Evolutionary conservation across 1,140 invertebrate genomes (phyloP).

Genomic region (Scaptomyza graminum): DNA sequence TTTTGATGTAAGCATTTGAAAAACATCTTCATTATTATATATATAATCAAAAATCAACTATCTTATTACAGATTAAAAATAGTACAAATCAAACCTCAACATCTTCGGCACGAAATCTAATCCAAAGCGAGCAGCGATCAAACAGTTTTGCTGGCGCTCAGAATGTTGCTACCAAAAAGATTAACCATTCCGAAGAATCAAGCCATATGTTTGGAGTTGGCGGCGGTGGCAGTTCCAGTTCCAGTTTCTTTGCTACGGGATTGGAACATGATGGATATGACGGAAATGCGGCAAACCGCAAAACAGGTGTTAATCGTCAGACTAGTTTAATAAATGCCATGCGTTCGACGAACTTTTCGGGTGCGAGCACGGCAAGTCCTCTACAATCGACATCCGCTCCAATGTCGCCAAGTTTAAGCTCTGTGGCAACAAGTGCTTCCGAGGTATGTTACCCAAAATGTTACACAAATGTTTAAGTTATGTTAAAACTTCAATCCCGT

Average conservation of each 20-base stretch:
- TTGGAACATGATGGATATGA: conserved; percentile 25
- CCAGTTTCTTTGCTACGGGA: conserved; percentile 19
- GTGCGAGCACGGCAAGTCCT: conserved; percentile 61
- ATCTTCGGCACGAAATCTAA: conserved; percentile 58
- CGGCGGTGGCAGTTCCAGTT: conserved; percentile 9
- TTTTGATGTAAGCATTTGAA: conserved; percentile 46
- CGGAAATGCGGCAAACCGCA: conserved; percentile 13
- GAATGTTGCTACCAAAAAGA: conserved; percentile 1
- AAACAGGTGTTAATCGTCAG: conserved; percentile 24
- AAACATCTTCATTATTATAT: too few relatives aligned
- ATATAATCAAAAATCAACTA: background rate
- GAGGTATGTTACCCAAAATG: conserved; percentile 89
- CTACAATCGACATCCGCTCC: conserved; percentile 74
- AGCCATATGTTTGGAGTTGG: conserved; percentile 34
- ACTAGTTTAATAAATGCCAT: conserved; percentile 42
- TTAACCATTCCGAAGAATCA: conserved; percentile 49
- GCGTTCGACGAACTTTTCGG: conserved; percentile 41
- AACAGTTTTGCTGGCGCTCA: conserved; percentile 45
- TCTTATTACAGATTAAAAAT: background rate
- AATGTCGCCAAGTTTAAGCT: conserved; percentile 89
- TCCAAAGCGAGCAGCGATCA: conserved; percentile 34
- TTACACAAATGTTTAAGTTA: too few relatives aligned
- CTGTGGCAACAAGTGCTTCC: conserved; percentile 89
- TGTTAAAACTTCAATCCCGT: too few relatives aligned
- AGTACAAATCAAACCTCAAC: conserved; percentile 32